Evolutionary conservation across 2,797 vertebrate species (phyloP).

Genomic region (Toxotes lorentzi): DNA sequence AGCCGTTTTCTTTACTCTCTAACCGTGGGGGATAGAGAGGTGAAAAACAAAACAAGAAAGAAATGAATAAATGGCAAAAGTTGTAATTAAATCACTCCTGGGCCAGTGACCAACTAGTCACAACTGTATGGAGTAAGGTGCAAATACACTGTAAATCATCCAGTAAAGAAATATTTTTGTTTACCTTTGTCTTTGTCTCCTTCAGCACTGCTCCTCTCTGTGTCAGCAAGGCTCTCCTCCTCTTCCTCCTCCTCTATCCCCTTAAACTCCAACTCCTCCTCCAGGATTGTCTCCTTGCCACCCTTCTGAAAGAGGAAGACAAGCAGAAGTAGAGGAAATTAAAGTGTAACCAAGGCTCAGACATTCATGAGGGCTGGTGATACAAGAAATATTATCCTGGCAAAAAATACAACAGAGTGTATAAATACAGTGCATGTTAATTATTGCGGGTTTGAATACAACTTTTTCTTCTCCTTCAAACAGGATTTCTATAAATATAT

Average conservation of each 20-base stretch:
- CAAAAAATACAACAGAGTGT: not conserved
- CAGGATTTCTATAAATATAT: not conserved
- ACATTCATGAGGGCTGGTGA: not conserved
- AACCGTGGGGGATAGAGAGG: not conserved
- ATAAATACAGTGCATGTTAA: no score
- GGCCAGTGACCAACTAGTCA: not conserved
- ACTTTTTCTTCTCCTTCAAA: not conserved
- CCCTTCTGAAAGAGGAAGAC: conserved; percentile 82
- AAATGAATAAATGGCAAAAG: not conserved
- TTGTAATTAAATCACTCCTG: not conserved
- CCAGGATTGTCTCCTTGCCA: conserved; percentile 89
- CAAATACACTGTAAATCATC: not conserved
- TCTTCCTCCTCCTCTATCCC: conserved; percentile 91
- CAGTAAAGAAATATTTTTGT: not conserved
- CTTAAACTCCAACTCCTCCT: conserved; percentile 92
- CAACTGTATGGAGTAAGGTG: not conserved
- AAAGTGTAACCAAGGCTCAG: not conserved
- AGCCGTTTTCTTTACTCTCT: conserved; percentile 78
- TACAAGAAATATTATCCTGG: not conserved
- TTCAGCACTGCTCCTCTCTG: conserved; percentile 70
- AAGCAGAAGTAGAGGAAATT: not conserved
- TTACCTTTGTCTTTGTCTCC: conserved; percentile 81
- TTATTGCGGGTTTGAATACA: not conserved
- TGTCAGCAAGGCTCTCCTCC: conserved; percentile 65
- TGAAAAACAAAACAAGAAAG: not conserved